These are phyloP conservation scores for Villa cingulata DNA, from an alignment of 2,888 invertebrate species.

Conservation along the genomic window DNA sequence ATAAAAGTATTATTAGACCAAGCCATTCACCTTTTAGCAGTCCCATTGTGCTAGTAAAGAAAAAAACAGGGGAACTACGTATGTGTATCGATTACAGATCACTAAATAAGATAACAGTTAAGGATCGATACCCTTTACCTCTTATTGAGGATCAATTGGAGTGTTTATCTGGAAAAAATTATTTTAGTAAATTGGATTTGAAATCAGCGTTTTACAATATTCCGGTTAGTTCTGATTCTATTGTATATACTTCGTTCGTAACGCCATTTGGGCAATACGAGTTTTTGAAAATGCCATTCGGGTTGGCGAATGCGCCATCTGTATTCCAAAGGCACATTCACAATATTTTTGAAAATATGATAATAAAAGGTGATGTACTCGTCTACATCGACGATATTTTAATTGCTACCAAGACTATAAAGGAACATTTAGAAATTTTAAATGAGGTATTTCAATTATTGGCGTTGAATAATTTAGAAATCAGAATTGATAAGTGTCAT, in stretches of 20 bases:
- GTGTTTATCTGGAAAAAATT: neutral
- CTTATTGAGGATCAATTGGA: neutral
- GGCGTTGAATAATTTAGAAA: too few relatives aligned
- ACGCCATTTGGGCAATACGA: too few relatives aligned
- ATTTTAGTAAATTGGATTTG: neutral
- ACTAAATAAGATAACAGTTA: neutral
- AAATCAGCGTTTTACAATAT: neutral
- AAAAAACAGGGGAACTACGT: neutral
- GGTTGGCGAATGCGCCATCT: slow-evolving; percentile 7
- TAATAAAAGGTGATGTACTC: slow-evolving; percentile 5
- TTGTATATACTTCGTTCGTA: neutral
- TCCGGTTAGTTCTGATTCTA: neutral
- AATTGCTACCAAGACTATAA: slow-evolving; percentile 9
- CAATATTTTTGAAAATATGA: slow-evolving; percentile 8
- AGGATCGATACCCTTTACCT: neutral
- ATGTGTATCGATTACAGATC: neutral
- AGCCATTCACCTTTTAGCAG: neutral
- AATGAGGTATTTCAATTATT: too few relatives aligned
- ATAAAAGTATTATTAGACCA: neutral
- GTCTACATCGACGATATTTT: slow-evolving; percentile 18
- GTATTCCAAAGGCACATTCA: too few relatives aligned
- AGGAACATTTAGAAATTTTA: slow-evolving; percentile 7
- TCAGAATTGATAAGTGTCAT: too few relatives aligned
- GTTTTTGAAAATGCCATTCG: neutral
- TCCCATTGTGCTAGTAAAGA: neutral